phyloP scores from a whole-genome alignment of 2,888 invertebrate genomes.

The Drosophila imparisetae region DNA sequence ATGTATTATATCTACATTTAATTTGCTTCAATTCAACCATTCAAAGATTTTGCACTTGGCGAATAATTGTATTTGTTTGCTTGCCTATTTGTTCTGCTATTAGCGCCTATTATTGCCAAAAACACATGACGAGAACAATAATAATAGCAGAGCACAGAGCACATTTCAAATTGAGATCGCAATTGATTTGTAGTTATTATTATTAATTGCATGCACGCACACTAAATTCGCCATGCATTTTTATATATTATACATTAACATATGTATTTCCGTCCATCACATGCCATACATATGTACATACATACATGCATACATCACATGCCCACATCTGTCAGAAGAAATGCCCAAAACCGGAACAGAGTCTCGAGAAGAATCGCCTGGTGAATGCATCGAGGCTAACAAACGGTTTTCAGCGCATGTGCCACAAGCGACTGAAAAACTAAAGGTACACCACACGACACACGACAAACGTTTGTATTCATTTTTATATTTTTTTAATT shows the following conservation, averaged over 20 bases:
- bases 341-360: slow-evolving; percentile 45
- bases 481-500: not conserved
- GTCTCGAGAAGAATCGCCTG: slow-evolving; percentile 14
- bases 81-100: slow-evolving; percentile 39
- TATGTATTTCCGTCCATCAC: not conserved
- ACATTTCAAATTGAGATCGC: slow-evolving; percentile 39
- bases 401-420: slow-evolving; percentile 42
- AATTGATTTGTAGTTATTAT: slow-evolving; percentile 59
- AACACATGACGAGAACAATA: slow-evolving; percentile 51
- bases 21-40: not conserved
- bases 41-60: slow-evolving; percentile 1
- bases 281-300: not conserved
- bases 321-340: slow-evolving; percentile 18
- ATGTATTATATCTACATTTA: not conserved
- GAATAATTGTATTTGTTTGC: slow-evolving; percentile 30
- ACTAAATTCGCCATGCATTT: not conserved
- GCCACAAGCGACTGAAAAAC: slow-evolving; percentile 13
- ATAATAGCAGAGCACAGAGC: slow-evolving; percentile 21
- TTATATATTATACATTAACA: not conserved
- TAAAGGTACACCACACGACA: not conserved
- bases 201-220: slow-evolving; percentile 25
- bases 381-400: slow-evolving; percentile 4
- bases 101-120: slow-evolving; percentile 55
- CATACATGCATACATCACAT: not conserved
- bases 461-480: not conserved